Base-by-base conservation (phyloP, 1,140 invertebrate species). In the Caenorhabditis latens region DNA sequence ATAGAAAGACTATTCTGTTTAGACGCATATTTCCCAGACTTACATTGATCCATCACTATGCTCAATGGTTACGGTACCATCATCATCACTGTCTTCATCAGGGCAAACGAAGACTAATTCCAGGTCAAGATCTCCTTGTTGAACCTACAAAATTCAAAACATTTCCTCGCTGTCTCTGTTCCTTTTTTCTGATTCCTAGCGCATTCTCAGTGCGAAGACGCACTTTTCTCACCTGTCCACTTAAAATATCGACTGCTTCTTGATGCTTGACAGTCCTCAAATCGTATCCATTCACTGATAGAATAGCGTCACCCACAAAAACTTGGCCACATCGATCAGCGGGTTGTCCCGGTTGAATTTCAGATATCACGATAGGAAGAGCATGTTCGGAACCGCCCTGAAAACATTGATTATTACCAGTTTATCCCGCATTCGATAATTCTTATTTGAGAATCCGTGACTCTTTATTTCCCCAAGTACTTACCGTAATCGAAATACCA, bases 311-410 rank as follows among this genome's bases (percentile, higher is more conserved):
- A 16, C 96, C 96, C 32, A 96, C 95, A 93, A 95, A 96, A 4
- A 96, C 93, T 43, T 84, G 84, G 8, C 87, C 67, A 61, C 94
- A 95, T 86, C 95, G 91, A 61, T 95, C 95, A 4, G 95, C 96
- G 61, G 95, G 95, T 84, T 95, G 95, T 87, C 95, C 95, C 79
- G 95, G 94, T 92, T 96, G 95, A 90, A 96, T 94, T 93, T 96
- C 96, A 32, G 96, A 96, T 89, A 96, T 95, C n/a, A 96, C 92
- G 86, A 96, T 96, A 0, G 96, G 96, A 50, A 96, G 95, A 48
- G 96, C 96, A 93, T 96, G 96, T 91, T 96, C 96, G 88, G 95
- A 94, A 13, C 96, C 96, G 85, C 96, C 96, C 95, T 96, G 42
- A 85, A 86, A 71, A 32, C 32, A 32, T 32, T 32, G 32, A 32